Conservation (phyloP, 2,888 invertebrate species). For the Nomada ruficornis region DNA sequence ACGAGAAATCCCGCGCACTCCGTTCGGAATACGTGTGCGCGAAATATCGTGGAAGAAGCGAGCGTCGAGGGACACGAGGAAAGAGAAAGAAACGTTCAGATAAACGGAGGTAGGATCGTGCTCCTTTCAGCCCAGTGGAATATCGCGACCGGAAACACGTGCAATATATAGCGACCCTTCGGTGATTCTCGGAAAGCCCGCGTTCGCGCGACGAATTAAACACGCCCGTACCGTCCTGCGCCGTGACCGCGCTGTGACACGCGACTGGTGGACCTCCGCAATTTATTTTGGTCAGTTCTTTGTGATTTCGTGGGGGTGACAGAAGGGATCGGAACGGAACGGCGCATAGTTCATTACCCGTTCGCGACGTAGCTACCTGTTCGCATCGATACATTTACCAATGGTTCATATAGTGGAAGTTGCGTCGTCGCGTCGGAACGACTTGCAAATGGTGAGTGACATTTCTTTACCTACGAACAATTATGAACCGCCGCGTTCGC, state of each 20-base stretch:
- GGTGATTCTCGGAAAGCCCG: constrained; percentile 31
- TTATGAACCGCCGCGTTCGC: neutral
- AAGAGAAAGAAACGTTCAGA: neutral
- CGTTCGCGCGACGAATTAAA: constrained; percentile 51
- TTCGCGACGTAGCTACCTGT: constrained; percentile 22
- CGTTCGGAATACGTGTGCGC: constrained; percentile 13
- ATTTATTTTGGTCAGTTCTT: constrained; percentile 13
- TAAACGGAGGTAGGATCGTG: constrained; percentile 2
- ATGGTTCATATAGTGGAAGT: constrained; percentile 84
- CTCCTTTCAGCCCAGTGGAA: constrained; percentile 36
- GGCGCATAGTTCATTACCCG: constrained; percentile 25
- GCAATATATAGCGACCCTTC: constrained; percentile 48
- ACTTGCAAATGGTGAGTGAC: constrained; percentile 83
- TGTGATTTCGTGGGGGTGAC: constrained; percentile 31
- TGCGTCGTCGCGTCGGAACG: constrained; percentile 84
- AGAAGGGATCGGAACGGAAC: neutral
- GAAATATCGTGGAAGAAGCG: constrained; percentile 10
- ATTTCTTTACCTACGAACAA: neutral
- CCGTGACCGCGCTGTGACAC: constrained; percentile 42
- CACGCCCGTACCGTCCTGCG: constrained; percentile 50
- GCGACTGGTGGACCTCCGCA: constrained; percentile 23
- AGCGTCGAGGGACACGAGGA: neutral
- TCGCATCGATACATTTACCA: constrained; percentile 75
- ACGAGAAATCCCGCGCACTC: constrained; percentile 34
- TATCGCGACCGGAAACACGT: constrained; percentile 52